Percentiles rank a stretch among this genome's conserved stretches.
Conservation (phyloP, 2,113 vertebrate species). For the Perca schrenkii region DNA sequence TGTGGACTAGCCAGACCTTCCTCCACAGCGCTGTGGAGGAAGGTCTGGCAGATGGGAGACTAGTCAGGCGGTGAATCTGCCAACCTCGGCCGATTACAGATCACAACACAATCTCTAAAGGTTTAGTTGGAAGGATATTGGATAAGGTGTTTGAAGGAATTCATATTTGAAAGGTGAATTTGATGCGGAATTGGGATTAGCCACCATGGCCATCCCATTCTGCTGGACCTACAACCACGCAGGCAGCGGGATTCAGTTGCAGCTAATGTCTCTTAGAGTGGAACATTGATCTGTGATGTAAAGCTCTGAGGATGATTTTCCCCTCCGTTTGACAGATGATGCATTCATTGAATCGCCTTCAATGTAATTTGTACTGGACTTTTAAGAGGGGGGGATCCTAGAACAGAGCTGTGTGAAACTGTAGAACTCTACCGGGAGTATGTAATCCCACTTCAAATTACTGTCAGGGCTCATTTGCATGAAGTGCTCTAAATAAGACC, state of each 20-base stretch:
- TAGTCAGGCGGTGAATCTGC: too few species aligned
- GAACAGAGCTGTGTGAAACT: constrained; percentile 42
- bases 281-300: constrained; percentile 4
- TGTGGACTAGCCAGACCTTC: too few species aligned
- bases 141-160: neutral
- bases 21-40: too few species aligned
- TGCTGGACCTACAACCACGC: neutral
- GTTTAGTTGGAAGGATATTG: neutral
- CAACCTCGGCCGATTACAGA: neutral
- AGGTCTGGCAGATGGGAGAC: too few species aligned
- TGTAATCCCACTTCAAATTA: constrained; percentile 34
- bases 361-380: constrained; percentile 14
- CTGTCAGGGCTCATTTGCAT: constrained; percentile 32
- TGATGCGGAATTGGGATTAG: constrained; percentile 1
- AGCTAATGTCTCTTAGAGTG: constrained; percentile 5
- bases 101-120: neutral
- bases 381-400: neutral
- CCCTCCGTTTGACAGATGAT: constrained; percentile 19
- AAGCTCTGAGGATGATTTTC: constrained; percentile 7
- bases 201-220: neutral
- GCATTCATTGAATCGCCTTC: constrained; percentile 21
- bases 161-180: neutral
- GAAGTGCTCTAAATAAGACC: constrained; percentile 1
- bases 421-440: constrained; percentile 9
- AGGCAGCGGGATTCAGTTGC: constrained; percentile 18